These are phyloP conservation scores for Hylyphantes graminicola DNA, from an alignment of 1,140 invertebrate species.

Conservation along the genomic window DNA sequence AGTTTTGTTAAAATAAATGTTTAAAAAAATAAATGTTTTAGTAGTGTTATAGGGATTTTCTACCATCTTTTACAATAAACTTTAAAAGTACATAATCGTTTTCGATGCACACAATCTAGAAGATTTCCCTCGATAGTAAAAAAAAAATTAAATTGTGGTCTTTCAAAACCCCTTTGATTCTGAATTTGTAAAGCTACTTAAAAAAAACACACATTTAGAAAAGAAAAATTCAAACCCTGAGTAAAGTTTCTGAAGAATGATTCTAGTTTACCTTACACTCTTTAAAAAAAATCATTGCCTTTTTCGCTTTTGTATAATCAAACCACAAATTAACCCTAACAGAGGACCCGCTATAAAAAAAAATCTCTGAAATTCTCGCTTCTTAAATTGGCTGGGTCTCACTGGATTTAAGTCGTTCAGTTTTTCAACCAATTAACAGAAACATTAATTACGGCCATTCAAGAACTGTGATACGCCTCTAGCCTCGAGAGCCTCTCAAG, in stretches of 20 bases:
- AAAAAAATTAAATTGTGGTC: too few species aligned
- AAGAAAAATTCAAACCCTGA: too few species aligned
- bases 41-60: too few species aligned
- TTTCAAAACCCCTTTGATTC: too few species aligned
- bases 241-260: background rate
- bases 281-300: background rate
- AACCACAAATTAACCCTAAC: constrained; percentile 30
- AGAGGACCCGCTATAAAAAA: background rate
- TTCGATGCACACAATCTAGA: too few species aligned
- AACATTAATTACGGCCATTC: constrained; percentile 32
- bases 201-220: too few species aligned
- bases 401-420: constrained; percentile 22
- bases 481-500: background rate
- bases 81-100: too few species aligned
- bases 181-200: too few species aligned
- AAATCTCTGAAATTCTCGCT: background rate
- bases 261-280: background rate
- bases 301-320: constrained; percentile 3
- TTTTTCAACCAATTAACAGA: constrained; percentile 39
- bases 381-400: constrained; percentile 18
- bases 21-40: too few species aligned
- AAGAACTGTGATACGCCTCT: background rate
- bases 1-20: too few species aligned
- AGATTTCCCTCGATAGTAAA: too few species aligned
- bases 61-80: too few species aligned